Conservation (phyloP, 2,888 invertebrate genomes). For the Catocala fraxini region DNA sequence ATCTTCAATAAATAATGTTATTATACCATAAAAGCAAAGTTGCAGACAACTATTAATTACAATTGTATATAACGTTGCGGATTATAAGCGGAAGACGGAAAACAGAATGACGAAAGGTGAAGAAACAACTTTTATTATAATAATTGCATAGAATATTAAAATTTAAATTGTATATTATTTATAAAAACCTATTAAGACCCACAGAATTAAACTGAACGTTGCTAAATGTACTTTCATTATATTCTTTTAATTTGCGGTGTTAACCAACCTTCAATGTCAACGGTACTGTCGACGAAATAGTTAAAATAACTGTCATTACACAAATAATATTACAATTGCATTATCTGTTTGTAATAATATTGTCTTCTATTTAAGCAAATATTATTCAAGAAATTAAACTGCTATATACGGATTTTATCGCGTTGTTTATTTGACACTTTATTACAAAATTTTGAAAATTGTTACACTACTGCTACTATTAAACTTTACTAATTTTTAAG, state of each 20-base stretch:
- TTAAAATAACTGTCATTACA: slow-evolving; percentile 57
- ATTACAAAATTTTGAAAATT: too few species aligned
- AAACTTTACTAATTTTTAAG: too few species aligned
- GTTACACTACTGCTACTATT: too few species aligned
- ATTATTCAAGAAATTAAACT: too few species aligned
- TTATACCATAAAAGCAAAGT: too few species aligned
- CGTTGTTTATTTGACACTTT: too few species aligned
- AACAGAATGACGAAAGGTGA: slow-evolving; percentile 22
- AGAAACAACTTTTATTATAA: slow-evolving; percentile 12
- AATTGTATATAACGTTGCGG: too few species aligned
- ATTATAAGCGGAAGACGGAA: not conserved
- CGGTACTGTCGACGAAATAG: slow-evolving; percentile 36
- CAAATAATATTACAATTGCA: slow-evolving; percentile 59
- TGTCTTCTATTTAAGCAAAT: too few species aligned
- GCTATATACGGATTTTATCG: too few species aligned
- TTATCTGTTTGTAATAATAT: slow-evolving; percentile 14
- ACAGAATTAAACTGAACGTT: slow-evolving; percentile 26
- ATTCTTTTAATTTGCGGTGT: slow-evolving; percentile 54
- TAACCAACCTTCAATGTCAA: slow-evolving; percentile 55
- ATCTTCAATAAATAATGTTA: too few species aligned
- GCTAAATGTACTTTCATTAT: slow-evolving; percentile 39
- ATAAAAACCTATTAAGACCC: slow-evolving; percentile 18
- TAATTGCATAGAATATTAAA: slow-evolving; percentile 6
- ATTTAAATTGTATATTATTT: slow-evolving; percentile 9
- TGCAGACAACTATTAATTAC: too few species aligned